Evolutionary conservation across 2,797 vertebrate species (phyloP), one percentile per base, ranked within the genome.

Genomic region (Cirrhinus mrigala): DNA sequence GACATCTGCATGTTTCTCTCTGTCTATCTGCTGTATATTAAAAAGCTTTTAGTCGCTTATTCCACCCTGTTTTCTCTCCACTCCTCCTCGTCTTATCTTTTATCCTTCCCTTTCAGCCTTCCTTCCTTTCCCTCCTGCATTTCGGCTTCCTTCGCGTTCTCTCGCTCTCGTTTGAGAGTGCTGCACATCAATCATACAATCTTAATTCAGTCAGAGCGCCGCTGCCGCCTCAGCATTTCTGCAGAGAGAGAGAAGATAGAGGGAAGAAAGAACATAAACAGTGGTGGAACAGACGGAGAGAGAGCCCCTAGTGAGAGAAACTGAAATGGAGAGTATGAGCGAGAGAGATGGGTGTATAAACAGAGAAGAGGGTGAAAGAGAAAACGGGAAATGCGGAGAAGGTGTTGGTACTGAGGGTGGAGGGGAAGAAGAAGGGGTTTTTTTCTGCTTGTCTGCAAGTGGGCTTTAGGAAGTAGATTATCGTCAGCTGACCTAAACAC

Each of bases 381-480:
- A 77, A 22, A 6, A 60, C 15, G 22, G 40, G 24, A 22, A 66
- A n/a, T 50, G 50, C 5, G 14, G 44, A 40, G 44, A 50, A 37
- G 12, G 37, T 12, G 77, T 27, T 6, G 7, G 29, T 62, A 33
- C 52, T 60, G 73, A 86, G 52, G 48, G 5, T 37, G 4, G 46
- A 54, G 24, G 14, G 46, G 9, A n/a, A 24, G 16, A 27, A 79
- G 86, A 89, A 91, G 91, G 90, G 37, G 4, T 93, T 91, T 92
- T 92, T 86, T 91, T 90, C 90, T 91, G 92, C 77, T 81, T 77
- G 73, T 90, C 91, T 90, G 91, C 52, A 68, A 82, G 56, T 89
- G 87, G 89, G 90, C 87, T 91, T 87, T 78, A 91, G 91, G 90
- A 94, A 93, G 92, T 93, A 93, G 91, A 92, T 94, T 93, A 92